phyloP scores from a whole-genome alignment of 1,140 invertebrate species.

The Drosophila prosaltans region DNA sequence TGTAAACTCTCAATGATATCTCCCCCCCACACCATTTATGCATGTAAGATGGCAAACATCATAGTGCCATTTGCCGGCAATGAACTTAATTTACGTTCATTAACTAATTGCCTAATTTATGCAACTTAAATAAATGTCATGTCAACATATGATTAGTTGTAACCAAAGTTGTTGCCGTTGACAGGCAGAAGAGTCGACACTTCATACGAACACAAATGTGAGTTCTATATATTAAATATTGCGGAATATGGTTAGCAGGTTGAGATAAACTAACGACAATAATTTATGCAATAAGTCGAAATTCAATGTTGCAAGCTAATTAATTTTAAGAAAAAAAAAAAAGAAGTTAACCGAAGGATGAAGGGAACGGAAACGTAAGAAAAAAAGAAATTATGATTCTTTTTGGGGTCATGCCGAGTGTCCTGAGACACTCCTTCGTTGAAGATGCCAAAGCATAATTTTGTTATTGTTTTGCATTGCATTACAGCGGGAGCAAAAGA shows the following conservation, averaged over 20 bases:
- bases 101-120: constrained; percentile 79
- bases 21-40: too few species aligned
- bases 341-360: constrained; percentile 15
- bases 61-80: constrained; percentile 24
- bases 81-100: constrained; percentile 67
- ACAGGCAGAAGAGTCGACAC: constrained; percentile 27
- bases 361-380: background rate
- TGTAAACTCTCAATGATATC: background rate
- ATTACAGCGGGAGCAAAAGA: constrained; percentile 35
- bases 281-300: constrained; percentile 68
- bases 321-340: constrained; percentile 31
- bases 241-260: background rate
- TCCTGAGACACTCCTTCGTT: constrained; percentile 16
- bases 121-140: constrained; percentile 78
- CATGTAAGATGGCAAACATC: constrained; percentile 27
- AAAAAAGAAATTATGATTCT: background rate
- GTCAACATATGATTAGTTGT: constrained; percentile 76
- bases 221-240: constrained; percentile 8
- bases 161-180: constrained; percentile 40
- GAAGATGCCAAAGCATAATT: constrained; percentile 53
- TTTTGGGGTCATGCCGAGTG: constrained; percentile 2
- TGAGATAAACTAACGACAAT: constrained; percentile 8
- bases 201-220: constrained; percentile 24
- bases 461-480: constrained; percentile 77
- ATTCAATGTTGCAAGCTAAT: constrained; percentile 40